A percentile compares a stretch with the other conserved stretches of the same genome.
phyloP scores from a whole-genome alignment of 1,140 invertebrate species.

The Gryon sp. region DNA sequence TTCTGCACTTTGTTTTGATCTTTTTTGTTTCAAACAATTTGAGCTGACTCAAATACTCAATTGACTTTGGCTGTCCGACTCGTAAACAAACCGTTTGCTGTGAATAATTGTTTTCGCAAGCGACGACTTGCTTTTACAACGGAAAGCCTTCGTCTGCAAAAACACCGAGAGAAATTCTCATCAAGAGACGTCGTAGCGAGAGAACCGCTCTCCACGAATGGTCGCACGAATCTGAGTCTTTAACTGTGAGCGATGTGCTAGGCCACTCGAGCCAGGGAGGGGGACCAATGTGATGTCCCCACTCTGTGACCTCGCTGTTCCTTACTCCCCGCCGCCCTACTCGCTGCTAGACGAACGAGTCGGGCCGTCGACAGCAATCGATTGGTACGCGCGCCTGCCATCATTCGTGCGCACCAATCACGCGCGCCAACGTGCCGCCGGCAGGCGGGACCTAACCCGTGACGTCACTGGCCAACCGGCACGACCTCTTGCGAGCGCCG shows the following conservation, averaged over 20 bases:
- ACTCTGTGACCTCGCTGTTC: no score
- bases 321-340: conserved; percentile 10
- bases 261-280: conserved; percentile 21
- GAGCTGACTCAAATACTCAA: no score
- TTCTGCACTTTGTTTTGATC: conserved; percentile 5
- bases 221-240: conserved; percentile 71
- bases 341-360: conserved; percentile 44
- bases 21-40: no score
- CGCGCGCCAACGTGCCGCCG: conserved; percentile 10
- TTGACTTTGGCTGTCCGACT: no score
- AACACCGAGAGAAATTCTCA: no score
- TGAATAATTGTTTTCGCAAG: no score
- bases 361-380: conserved; percentile 70
- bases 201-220: conserved; percentile 70
- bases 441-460: conserved; percentile 62
- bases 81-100: no score
- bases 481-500: conserved; percentile 69
- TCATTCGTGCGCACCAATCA: conserved; percentile 75
- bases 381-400: conserved; percentile 77
- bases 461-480: conserved; percentile 67
- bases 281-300: neutral
- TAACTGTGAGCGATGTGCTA: conserved; percentile 62
- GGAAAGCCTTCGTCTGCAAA: no score
- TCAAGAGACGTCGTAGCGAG: conserved; percentile 14
- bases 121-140: no score